Evolutionary conservation across 2,113 vertebrate species (phyloP).

Genomic region (Columba livia): DNA sequence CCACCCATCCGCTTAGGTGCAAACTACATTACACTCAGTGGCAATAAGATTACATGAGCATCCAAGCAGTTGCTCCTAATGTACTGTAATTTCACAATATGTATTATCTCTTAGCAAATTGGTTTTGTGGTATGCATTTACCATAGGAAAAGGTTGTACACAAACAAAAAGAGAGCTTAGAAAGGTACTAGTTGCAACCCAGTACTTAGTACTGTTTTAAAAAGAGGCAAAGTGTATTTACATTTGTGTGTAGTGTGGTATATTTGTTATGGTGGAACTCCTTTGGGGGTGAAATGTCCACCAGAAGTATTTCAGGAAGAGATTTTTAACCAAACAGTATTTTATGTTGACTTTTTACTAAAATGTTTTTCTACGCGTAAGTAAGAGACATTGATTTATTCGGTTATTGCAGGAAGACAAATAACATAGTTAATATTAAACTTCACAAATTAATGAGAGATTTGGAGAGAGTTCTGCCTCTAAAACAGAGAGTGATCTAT

Average conservation of each 20-base stretch:
- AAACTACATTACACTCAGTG: background rate
- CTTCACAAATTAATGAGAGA: background rate
- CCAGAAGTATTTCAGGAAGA: background rate
- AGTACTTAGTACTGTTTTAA: background rate
- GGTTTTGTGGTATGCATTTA: conserved; percentile 16
- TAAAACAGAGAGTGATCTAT: background rate
- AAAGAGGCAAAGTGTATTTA: background rate
- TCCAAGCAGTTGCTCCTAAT: background rate
- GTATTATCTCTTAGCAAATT: conserved; percentile 30
- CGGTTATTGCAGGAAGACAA: background rate
- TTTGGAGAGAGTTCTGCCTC: background rate
- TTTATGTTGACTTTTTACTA: background rate
- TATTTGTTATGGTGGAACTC: background rate
- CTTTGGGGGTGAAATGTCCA: background rate
- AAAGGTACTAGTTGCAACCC: background rate
- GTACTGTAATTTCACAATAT: conserved; percentile 12
- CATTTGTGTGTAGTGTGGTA: background rate
- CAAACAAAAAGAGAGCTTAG: background rate
- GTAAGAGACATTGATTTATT: background rate
- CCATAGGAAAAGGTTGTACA: background rate
- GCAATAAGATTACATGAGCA: background rate
- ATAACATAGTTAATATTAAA: background rate
- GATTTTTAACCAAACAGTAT: background rate
- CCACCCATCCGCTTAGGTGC: background rate
- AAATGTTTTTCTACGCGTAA: background rate